Evolutionary conservation across 2,888 invertebrate genomes (phyloP), one percentile per base, ranked within the genome.

Genomic region (Operophtera brumata): DNA sequence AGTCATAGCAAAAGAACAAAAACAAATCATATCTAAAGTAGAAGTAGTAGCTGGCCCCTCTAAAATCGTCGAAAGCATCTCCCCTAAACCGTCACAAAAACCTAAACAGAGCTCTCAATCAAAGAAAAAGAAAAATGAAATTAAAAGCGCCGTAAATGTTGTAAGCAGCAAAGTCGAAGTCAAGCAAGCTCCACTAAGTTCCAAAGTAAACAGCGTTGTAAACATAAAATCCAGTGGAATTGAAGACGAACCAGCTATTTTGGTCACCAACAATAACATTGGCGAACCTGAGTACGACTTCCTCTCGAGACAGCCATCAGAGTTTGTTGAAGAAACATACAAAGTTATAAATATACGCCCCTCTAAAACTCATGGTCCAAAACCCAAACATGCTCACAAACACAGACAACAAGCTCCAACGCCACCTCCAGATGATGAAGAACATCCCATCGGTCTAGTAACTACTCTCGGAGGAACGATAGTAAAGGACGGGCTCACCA

Each of bases 201-300:
- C 86, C 2, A 87, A 92, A 65, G 68, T 92, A 37, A 92, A 92
- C 26, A 92, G 92, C 62, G 79, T 92, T 42, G 87, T 93, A 36
- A 91, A 93, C 80, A 80, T 92, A 14, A 88, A 90, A 66, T 84
- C 90, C 1, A 78, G 82, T 64, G 73, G 79, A 68, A 56, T 66
- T 35, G 81, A 86, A 37, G 91, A 92, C 45, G 92, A 92, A 64
- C 93, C 93, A 56, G 92, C 93, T 11, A 91, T 93, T 39, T 79
- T 92, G 43, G 88, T 92, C 25, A 86, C 92, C 10, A 94, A 94
- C 55, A 96, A 95, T 71, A 94, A 95, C 70, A 91, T 95, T 35
- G 94, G 93, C 14, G 94, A 95, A 61, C 95, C 96, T 0, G 96
- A 96, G 83, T 96, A 96, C 73, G 96, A 96, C 77, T 95, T 96